Evolutionary conservation across 2,888 invertebrate species (phyloP), one percentile per base, ranked within the genome.

Genomic region (Magallana nippona): DNA sequence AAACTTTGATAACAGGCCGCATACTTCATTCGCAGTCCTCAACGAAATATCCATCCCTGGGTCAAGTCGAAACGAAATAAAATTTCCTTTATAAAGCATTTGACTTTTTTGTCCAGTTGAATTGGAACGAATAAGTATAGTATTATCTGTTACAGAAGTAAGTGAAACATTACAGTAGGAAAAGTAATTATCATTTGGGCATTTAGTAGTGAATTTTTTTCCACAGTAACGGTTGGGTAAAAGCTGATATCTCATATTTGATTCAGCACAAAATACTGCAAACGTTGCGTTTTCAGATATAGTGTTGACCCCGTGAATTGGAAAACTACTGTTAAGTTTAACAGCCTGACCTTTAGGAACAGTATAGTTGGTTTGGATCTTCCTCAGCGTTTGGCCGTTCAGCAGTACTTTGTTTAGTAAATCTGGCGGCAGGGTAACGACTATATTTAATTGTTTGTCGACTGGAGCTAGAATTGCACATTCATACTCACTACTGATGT

Each of bases 251-350:
- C 71, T 71, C 13, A 71, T 32, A 27, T 27, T 22, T 27, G 13
- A 15, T 19, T 71, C 71, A 22, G 27, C 71, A 27, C 71, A 71
- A 71, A 71, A 71, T 32, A 71, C 71, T 5, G 71, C 19, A 71
- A 71, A 71, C 17, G 13, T 11, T 27, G 2, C 1, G 13, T 1
- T 22, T 11, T 22, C 15, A 27, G 71, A 71, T 5, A 27, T 22
- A 15, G 32, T 10, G 10, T 13, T 22, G 27, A 71, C 27, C 22
- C 27, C 27, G 32, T 15, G 15, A 15, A 71, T 22, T 13, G 71
- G 71, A 27, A 27, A 27, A 22, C 10, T 10, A 5, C 71, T 71
- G 15, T 27, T 10, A 11, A 71, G 27, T 71, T 71, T 71, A 27
- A 71, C 71, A 1, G 71, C 71, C 15, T 71, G 27, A 27, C 71